phyloP scores from a whole-genome alignment of 2,888 invertebrate species.

The Gasteruption jaculator region DNA sequence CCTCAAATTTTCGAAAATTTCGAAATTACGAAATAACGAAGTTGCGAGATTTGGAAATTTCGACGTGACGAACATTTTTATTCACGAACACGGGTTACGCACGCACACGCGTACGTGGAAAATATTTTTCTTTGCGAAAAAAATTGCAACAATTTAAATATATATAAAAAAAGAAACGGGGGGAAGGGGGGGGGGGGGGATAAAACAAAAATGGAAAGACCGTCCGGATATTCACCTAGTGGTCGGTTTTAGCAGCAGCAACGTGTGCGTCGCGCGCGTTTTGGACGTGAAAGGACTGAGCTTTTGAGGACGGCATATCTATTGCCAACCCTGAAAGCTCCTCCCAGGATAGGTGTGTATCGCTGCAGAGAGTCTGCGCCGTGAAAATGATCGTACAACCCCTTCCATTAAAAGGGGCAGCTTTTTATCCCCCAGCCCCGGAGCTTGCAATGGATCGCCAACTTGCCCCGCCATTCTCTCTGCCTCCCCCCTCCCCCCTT shows the following conservation, averaged over 20 bases:
- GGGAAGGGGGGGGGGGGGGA: background rate
- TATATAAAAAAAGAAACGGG: background rate
- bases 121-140: too few species aligned
- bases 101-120: too few species aligned
- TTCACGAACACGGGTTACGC: too few species aligned
- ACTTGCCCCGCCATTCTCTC: conserved; percentile 18
- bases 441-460: conserved; percentile 33
- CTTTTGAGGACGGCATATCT: conserved; percentile 36
- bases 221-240: conserved; percentile 8
- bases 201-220: background rate
- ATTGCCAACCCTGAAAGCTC: conserved; percentile 45
- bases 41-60: too few species aligned
- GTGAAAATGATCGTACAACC: too few species aligned
- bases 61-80: too few species aligned
- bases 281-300: conserved; percentile 47
- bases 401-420: conserved; percentile 39
- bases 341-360: too few species aligned
- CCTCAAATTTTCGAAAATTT: too few species aligned
- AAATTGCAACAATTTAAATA: too few species aligned
- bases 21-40: too few species aligned
- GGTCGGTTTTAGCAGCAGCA: background rate
- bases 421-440: conserved; percentile 38
- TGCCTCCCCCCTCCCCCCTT: conserved; percentile 2
- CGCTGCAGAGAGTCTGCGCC: conserved; percentile 32
- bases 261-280: conserved; percentile 41